Evolutionary conservation across 2,797 vertebrate genomes (phyloP).

Genomic region (Petrocephalus schoutedeni): DNA sequence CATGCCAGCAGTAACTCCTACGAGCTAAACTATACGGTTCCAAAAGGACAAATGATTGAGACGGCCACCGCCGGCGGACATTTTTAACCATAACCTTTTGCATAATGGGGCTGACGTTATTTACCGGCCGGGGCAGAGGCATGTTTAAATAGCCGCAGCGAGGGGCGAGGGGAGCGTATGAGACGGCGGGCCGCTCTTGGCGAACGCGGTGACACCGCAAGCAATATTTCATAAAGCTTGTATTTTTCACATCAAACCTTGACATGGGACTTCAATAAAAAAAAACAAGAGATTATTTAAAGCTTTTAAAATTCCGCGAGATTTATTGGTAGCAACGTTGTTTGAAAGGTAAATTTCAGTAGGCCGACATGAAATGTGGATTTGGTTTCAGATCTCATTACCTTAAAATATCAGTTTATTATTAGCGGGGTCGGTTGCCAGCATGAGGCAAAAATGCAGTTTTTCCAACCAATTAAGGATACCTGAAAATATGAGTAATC

Average conservation of each 20-base stretch:
- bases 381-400: neutral
- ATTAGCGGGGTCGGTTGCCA: neutral
- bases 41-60: neutral
- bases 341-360: neutral
- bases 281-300: neutral
- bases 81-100: neutral
- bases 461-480: neutral
- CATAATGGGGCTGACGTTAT: neutral
- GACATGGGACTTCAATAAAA: neutral
- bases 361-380: neutral
- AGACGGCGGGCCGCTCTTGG: neutral
- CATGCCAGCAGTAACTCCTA: neutral
- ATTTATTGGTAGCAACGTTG: neutral
- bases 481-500: neutral
- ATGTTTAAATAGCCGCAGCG: neutral
- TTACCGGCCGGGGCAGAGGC: neutral
- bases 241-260: neutral
- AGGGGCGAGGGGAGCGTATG: neutral
- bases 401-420: neutral
- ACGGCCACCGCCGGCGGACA: neutral
- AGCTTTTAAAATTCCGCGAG: neutral
- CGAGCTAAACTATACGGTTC: neutral
- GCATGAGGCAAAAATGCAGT: neutral
- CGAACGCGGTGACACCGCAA: neutral
- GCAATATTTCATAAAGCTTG: neutral